These are phyloP conservation scores for Omphaloscelis lunosa DNA, from an alignment of 2,888 invertebrate species.

Conservation along the genomic window DNA sequence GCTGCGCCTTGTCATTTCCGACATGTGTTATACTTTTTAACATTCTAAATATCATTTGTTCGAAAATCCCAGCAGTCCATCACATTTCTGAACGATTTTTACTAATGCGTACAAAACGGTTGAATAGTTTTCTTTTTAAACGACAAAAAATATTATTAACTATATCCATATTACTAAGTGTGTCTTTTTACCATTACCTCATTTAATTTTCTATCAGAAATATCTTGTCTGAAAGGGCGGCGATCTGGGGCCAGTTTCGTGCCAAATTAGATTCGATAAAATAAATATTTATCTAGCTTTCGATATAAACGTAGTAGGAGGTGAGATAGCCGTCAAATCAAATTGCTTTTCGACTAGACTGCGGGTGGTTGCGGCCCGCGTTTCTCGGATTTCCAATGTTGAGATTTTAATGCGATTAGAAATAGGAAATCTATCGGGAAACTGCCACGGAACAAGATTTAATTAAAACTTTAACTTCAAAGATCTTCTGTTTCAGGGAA, in stretches of 20 bases:
- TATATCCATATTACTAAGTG: conserved; percentile 3
- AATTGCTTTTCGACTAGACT: conserved; percentile 87
- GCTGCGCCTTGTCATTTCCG: conserved; percentile 74
- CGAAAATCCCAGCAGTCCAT: conserved; percentile 63
- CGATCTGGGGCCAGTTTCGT: conserved; percentile 81
- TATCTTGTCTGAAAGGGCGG: conserved; percentile 73
- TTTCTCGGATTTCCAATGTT: conserved; percentile 81
- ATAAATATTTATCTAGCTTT: conserved; percentile 90
- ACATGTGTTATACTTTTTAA: conserved; percentile 76
- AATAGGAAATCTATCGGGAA: conserved; percentile 66
- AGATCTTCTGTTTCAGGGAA: conserved; percentile 42
- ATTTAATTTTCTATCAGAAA: conserved; percentile 55
- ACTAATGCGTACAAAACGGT: conserved; percentile 46
- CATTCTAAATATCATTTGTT: conserved; percentile 70
- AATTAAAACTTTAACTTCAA: conserved; percentile 54
- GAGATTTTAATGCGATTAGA: conserved; percentile 72
- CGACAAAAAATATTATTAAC: background rate
- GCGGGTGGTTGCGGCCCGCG: conserved; percentile 82
- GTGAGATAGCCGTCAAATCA: conserved; percentile 89
- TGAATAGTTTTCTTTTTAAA: conserved; percentile 15
- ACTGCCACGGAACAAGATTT: conserved; percentile 51
- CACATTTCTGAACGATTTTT: conserved; percentile 57
- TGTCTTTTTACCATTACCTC: conserved; percentile 37
- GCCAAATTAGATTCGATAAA: conserved; percentile 90
- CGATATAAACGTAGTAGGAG: conserved; percentile 90